Conservation (phyloP, 2,113 vertebrate genomes). For the Thamnophis sirtalis region DNA sequence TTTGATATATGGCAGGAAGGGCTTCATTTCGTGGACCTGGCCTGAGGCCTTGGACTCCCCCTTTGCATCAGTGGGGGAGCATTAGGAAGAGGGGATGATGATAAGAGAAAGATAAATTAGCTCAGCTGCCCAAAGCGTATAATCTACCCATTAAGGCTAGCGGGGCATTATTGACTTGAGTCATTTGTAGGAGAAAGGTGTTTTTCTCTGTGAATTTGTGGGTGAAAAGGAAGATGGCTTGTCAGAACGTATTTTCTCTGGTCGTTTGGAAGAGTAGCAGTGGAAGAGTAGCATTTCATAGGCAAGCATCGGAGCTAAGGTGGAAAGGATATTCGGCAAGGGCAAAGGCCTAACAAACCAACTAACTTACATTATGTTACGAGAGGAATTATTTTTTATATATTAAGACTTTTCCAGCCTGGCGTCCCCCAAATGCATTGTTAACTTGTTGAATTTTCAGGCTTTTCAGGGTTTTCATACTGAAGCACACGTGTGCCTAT, state of each 20-base stretch:
- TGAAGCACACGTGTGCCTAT: background rate
- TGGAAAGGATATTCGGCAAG: background rate
- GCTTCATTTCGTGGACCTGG: background rate
- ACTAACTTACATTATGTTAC: background rate
- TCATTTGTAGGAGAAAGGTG: background rate
- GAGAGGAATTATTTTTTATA: background rate
- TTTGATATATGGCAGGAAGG: background rate
- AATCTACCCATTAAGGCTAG: background rate
- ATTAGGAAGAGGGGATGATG: background rate
- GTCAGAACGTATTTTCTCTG: background rate
- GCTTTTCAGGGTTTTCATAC: background rate
- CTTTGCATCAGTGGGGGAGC: background rate
- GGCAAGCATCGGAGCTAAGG: background rate
- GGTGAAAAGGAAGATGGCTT: background rate
- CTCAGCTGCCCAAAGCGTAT: background rate
- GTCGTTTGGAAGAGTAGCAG: background rate
- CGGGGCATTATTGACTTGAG: background rate
- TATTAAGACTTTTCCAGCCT: background rate
- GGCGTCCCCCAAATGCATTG: background rate
- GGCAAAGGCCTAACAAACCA: background rate
- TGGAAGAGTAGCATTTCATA: background rate
- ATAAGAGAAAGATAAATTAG: constrained; percentile 1
- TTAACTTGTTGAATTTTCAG: background rate
- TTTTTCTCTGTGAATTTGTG: background rate
- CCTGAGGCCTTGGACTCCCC: background rate